Conservation (phyloP, 2,888 invertebrate genomes). For the Xestia rhomboidea region DNA sequence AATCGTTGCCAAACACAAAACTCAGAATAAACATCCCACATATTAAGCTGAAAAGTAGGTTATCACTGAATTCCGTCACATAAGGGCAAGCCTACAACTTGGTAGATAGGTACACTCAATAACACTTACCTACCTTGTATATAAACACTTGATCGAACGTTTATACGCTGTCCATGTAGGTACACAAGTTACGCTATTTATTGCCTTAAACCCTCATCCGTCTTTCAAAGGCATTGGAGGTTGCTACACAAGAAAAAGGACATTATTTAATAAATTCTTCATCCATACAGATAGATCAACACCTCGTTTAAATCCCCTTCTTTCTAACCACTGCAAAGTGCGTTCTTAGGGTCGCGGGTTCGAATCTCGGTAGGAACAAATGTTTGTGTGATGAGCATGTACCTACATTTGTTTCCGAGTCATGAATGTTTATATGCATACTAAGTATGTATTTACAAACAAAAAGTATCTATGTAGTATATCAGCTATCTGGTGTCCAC, state of each 20-base stretch:
- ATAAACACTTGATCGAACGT: conserved; percentile 22
- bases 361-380: no score
- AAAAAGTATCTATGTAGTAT: no score
- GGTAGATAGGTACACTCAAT: not conserved
- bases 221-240: conserved; percentile 36
- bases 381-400: no score
- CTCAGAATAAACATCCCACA: not conserved
- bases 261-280: conserved; percentile 37
- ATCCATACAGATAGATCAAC: conserved; percentile 44
- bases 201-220: conserved; percentile 36
- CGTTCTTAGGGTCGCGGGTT: no score
- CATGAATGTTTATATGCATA: no score
- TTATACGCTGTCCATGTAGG: conserved; percentile 20
- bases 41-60: not conserved
- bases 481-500: no score
- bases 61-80: not conserved
- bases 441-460: no score
- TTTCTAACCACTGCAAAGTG: conserved; percentile 27
- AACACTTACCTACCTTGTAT: not conserved
- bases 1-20: not conserved
- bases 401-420: no score
- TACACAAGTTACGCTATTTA: conserved; percentile 38
- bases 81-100: not conserved
- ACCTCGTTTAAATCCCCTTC: conserved; percentile 29
- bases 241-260: conserved; percentile 44